Evolutionary conservation across 2,113 vertebrate genomes (phyloP), one percentile per base, ranked within the genome.

Genomic region (Leucosticte australis): DNA sequence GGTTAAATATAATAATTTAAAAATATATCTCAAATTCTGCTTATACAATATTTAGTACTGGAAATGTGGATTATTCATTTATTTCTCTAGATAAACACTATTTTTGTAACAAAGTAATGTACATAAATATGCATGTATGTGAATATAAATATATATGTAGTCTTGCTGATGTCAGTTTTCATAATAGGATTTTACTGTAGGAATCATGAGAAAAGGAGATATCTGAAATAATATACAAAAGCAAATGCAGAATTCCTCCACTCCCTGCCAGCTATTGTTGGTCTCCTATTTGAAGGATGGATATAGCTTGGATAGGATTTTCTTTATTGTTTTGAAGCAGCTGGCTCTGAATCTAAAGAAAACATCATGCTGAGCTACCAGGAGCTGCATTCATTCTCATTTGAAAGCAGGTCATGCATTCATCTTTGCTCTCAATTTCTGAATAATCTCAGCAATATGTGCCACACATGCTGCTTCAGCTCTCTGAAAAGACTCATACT

Each of bases 371-470:
- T 82, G 89, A 95, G 83, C 68, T 91, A 83, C 75, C 46, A 88
- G 67, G 44, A 95, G 90, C 57, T 69, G 78, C 57, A 92, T 81
- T 86, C 75, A 80, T 55, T 71, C 79, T 95, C 56, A 95, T 96
- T 62, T 95, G 92, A 95, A 95, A 83, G 74, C 79, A 87, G 59
- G 74, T 93, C 89, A 94, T 65, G 69, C 75, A 83, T 92, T 85
- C 80, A 93, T 87, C 68, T 92, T 85, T 92, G 41, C 70, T 95
- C 69, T 79, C 86, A 89, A 79, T 96, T 95, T 94, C 75, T 2
- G 2, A 87, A 82, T 92, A 91, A 80, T 75, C 69, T 90, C 69
- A 87, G 87, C 79, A 94, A 85, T 69, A 30, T 69, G 52, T 21
- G 35, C 35, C 83, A 94, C 50, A 69, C 47, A 67, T 31, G 33